Base-by-base conservation (phyloP, 2,113 vertebrate species). In the Sapajus apella region DNA sequence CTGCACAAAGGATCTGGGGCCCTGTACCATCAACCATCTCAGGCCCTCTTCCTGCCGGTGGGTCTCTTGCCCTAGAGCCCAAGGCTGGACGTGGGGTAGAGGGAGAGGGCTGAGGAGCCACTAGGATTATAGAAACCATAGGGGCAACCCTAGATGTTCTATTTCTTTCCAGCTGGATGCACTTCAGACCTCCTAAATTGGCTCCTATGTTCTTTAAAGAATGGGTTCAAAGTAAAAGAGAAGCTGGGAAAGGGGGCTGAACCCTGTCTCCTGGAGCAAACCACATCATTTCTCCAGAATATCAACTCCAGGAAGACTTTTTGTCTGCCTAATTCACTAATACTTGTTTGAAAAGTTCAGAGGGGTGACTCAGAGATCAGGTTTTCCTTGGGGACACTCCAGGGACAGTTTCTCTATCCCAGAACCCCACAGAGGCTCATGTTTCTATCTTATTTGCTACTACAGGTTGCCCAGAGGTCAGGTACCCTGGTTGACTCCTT, bases 1-100 rank as follows among this genome's bases (percentile, higher is more conserved):
- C 70, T 96, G 12, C 94, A 96, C 85, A 94, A 91, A 96, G 85
- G 52, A 92, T 14, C 81, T 17, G 35, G 93, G 66, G 77, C 88
- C 47, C 37, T 23, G 32, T 79, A 77, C 91, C 56, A 83, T 37
- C 58, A 90, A 84, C 56, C 70, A 52, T 73, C 88, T 3, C 0
- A 56, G 84, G 86, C 32, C 68, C 89, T 70, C 3, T 50, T 77
- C 43, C 35, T 43, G 35, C 37, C 68, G n/a, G 6, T 2, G 55
- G 30, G 10, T 87, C 14, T 25, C 68, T 18, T 61, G 23, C 85
- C 43, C 72, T 64, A 43, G n/a, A 35, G 21, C 12, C 56, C 3
- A 81, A 8, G 37, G 23, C 52, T 70, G 23, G 18, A 20, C 17
- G 23, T 5, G 18, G 61, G 30, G 12, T 3, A 8, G 4, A 18